These are phyloP conservation scores for Sclerodermus sp. DNA, from an alignment of 2,888 invertebrate genomes.

Conservation along the genomic window DNA sequence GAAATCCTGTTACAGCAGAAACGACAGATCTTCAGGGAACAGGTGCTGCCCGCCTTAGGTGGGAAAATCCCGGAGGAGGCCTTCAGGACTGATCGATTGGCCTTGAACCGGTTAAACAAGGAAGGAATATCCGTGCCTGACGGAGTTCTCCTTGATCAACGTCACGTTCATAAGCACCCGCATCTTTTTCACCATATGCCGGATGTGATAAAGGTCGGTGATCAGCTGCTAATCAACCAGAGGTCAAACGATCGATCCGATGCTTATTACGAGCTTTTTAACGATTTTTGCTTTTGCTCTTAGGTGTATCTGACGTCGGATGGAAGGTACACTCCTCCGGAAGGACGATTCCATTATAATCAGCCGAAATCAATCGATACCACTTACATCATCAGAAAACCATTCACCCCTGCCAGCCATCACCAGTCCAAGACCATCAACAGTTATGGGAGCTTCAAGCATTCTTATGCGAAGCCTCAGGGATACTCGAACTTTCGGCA, in stretches of 20 bases:
- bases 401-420: conserved; percentile 19
- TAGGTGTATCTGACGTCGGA: conserved; percentile 61
- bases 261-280: background rate
- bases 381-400: conserved; percentile 62
- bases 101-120: conserved; percentile 65
- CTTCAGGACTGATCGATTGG: conserved; percentile 64
- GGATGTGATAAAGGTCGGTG: conserved; percentile 40
- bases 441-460: conserved; percentile 6
- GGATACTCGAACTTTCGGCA: conserved; percentile 27
- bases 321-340: conserved; percentile 60
- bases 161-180: conserved; percentile 48
- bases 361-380: conserved; percentile 62
- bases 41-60: conserved; percentile 64
- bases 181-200: conserved; percentile 36
- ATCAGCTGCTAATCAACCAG: background rate
- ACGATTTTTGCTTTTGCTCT: background rate
- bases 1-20: conserved; percentile 56
- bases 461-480: conserved; percentile 24
- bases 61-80: conserved; percentile 69
- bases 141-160: conserved; percentile 61
- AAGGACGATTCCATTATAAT: conserved; percentile 58
- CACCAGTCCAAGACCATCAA: background rate
- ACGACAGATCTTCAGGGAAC: conserved; percentile 67
- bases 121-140: conserved; percentile 66
- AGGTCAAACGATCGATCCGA: background rate